These are phyloP conservation scores for Philaethria dido DNA, from an alignment of 2,888 invertebrate genomes.

Conservation along the genomic window DNA sequence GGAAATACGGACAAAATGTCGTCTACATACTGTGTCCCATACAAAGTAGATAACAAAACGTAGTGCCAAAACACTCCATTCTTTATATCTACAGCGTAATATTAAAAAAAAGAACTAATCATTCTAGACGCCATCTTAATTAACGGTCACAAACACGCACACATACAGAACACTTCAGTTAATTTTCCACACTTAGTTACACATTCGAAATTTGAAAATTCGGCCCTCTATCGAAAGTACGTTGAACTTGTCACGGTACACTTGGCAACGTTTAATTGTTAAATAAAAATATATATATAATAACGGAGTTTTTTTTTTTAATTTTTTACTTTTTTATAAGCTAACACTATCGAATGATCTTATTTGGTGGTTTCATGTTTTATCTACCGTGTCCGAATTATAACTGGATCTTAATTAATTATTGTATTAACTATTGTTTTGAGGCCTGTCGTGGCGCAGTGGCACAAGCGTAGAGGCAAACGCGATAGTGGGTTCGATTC, in stretches of 20 bases:
- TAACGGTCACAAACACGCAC: conserved; percentile 18
- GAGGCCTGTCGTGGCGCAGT: too few relatives aligned
- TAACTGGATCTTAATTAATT: conserved; percentile 35
- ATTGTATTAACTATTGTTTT: conserved; percentile 20
- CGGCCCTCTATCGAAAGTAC: conserved; percentile 50
- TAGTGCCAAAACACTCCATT: too few relatives aligned
- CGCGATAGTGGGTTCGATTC: too few relatives aligned
- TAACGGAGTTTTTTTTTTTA: conserved; percentile 42
- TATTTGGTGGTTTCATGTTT: conserved; percentile 54
- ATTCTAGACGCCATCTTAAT: conserved; percentile 12
- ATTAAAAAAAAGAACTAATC: too few relatives aligned
- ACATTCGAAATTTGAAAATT: conserved; percentile 46
- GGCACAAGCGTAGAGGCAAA: too few relatives aligned
- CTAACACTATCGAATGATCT: conserved; percentile 43
- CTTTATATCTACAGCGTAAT: too few relatives aligned
- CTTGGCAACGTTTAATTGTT: conserved; percentile 76
- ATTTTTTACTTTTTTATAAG: conserved; percentile 41
- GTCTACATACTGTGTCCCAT: too few relatives aligned
- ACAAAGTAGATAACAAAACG: too few relatives aligned
- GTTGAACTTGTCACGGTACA: conserved; percentile 76
- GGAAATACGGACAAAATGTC: too few relatives aligned
- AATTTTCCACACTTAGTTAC: conserved; percentile 20
- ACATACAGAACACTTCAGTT: conserved; percentile 37
- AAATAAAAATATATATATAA: conserved; percentile 53
- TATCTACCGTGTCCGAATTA: conserved; percentile 70